Conservation (phyloP, 2,888 invertebrate genomes). For the Chrysomela aeneicollis region DNA sequence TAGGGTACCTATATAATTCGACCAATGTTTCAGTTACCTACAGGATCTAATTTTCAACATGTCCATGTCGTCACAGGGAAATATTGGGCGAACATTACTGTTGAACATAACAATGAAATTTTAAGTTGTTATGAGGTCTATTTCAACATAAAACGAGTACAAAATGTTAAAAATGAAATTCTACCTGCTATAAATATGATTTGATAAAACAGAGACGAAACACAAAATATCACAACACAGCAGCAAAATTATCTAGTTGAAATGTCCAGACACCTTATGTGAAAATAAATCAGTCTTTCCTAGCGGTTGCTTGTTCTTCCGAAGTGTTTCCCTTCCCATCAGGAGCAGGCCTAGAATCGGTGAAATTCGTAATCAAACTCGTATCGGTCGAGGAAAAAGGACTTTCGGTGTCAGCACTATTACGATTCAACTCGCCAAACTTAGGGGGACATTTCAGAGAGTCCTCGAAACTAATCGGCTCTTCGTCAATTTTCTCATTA, state of each 20-base stretch:
- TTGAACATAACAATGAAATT: background rate
- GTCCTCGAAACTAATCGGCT: slow-evolving; percentile 36
- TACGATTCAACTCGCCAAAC: slow-evolving; percentile 28
- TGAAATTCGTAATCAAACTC: slow-evolving; percentile 44
- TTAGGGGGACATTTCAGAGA: slow-evolving; percentile 39
- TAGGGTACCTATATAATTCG: slow-evolving; percentile 49
- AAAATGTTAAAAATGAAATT: background rate
- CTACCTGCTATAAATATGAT: slow-evolving; percentile 12
- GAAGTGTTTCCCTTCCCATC: slow-evolving; percentile 42
- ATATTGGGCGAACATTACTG: slow-evolving; percentile 19
- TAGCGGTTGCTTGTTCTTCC: slow-evolving; percentile 28
- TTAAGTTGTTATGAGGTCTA: slow-evolving; percentile 26
- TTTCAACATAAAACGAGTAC: slow-evolving; percentile 17
- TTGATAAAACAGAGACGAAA: background rate
- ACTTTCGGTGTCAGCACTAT: slow-evolving; percentile 4
- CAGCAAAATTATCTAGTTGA: background rate
- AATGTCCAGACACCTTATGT: background rate
- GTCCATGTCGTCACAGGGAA: slow-evolving; percentile 18
- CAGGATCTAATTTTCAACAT: background rate
- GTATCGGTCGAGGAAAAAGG: slow-evolving; percentile 36
- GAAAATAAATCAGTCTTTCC: background rate
- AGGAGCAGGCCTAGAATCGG: slow-evolving; percentile 44
- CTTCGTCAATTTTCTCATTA: slow-evolving; percentile 36
- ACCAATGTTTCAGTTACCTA: slow-evolving; percentile 25
- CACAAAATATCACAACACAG: background rate